Conservation (phyloP, 1,140 invertebrate genomes). For the Brachionus sp. region DNA sequence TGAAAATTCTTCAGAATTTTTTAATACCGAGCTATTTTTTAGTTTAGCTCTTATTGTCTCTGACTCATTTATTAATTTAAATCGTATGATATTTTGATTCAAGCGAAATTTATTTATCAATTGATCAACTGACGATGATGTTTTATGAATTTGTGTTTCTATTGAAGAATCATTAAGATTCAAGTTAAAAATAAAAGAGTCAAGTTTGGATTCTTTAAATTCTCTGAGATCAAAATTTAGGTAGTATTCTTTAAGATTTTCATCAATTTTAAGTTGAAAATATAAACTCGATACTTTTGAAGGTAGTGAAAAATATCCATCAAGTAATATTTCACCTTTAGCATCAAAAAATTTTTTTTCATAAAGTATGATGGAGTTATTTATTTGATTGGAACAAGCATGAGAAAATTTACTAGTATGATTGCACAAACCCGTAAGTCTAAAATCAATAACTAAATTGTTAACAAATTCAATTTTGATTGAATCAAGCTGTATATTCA, state of each 20-base stretch:
- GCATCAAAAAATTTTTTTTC: not conserved
- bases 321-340: not conserved
- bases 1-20: not conserved
- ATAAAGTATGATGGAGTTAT: not conserved
- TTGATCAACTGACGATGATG: not conserved
- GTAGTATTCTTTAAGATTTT: not conserved
- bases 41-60: not conserved
- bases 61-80: not conserved
- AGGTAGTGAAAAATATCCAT: not conserved
- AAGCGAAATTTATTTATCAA: not conserved
- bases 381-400: not conserved
- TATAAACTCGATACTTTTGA: not conserved
- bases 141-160: too few species aligned
- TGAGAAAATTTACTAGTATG: not conserved
- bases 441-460: not conserved
- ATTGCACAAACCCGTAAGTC: not conserved
- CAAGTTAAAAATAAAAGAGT: not conserved
- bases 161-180: not conserved
- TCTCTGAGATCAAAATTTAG: not conserved
- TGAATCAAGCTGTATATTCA: not conserved
- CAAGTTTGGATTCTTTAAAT: not conserved
- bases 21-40: not conserved
- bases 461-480: not conserved
- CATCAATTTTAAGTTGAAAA: not conserved
- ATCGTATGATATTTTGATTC: not conserved